A percentile compares a stretch with the other conserved stretches of the same genome.
phyloP scores from a whole-genome alignment of 2,797 vertebrate species.

The Platalea minor region DNA sequence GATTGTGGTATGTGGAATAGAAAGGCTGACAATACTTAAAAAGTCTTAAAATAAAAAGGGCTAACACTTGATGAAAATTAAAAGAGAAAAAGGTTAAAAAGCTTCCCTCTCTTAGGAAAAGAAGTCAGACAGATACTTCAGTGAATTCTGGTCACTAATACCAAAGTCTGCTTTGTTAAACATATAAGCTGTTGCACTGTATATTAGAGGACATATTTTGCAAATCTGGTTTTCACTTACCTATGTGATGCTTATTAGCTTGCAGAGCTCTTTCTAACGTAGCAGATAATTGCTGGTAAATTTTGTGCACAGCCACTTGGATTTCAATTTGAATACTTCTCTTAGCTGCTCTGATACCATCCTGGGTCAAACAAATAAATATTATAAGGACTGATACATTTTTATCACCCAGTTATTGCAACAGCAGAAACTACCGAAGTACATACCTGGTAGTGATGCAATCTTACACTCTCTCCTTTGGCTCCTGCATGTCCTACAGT shows the following conservation, averaged over 20 bases:
- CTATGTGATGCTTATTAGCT: constrained; percentile 96
- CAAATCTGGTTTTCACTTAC: constrained; percentile 71
- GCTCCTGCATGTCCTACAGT: constrained; percentile 84
- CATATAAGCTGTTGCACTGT: background rate
- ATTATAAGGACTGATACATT: background rate
- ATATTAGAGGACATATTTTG: background rate
- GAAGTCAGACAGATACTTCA: background rate
- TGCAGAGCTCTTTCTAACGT: constrained; percentile 94
- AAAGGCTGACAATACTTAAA: background rate
- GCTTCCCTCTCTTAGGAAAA: background rate
- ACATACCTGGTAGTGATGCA: constrained; percentile 95
- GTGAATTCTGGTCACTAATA: background rate
- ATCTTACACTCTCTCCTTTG: constrained; percentile 92
- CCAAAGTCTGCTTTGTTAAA: background rate
- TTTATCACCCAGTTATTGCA: constrained; percentile 4
- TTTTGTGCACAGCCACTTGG: constrained; percentile 95
- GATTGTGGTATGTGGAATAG: background rate
- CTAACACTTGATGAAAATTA: background rate
- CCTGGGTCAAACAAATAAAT: constrained; percentile 75
- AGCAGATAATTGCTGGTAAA: constrained; percentile 96
- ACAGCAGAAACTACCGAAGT: background rate
- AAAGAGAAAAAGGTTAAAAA: background rate
- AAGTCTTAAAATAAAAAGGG: background rate
- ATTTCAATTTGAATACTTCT: constrained; percentile 93
- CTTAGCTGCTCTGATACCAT: constrained; percentile 93